A percentile compares a stretch with the other conserved stretches of the same genome.
These are phyloP conservation scores for Trichogramma dendrolimi DNA, from an alignment of 2,888 invertebrate species.

Conservation along the genomic window DNA sequence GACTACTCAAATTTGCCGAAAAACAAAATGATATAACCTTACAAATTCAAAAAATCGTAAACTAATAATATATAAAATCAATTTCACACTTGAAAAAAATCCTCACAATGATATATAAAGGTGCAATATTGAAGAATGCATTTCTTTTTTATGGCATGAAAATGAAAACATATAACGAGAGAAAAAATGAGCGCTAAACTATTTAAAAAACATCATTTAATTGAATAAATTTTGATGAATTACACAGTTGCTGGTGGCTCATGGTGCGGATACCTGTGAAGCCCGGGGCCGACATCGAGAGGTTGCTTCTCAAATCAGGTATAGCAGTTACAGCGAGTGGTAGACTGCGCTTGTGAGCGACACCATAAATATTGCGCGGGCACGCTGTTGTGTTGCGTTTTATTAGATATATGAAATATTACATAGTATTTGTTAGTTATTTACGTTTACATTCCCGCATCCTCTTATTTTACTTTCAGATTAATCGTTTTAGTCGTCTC, in stretches of 20 bases:
- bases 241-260: slow-evolving; percentile 13
- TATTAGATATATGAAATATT: slow-evolving; percentile 44
- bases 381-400: slow-evolving; percentile 52
- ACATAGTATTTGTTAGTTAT: slow-evolving; percentile 39
- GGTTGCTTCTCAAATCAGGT: slow-evolving; percentile 77
- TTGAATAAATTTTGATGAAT: slow-evolving; percentile 15
- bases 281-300: slow-evolving; percentile 53
- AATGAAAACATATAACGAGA: slow-evolving; percentile 13
- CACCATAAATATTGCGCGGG: slow-evolving; percentile 79
- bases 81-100: too few relatives aligned
- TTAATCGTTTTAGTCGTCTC: too few relatives aligned
- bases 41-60: too few relatives aligned
- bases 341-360: slow-evolving; percentile 78
- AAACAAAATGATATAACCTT: too few relatives aligned
- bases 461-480: too few relatives aligned
- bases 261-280: slow-evolving; percentile 54
- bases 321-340: slow-evolving; percentile 76
- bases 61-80: too few relatives aligned
- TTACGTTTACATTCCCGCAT: too few relatives aligned
- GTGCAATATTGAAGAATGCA: too few relatives aligned
- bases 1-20: too few relatives aligned
- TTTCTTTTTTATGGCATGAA: too few relatives aligned
- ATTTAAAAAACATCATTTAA: slow-evolving; percentile 19
- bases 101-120: too few relatives aligned
- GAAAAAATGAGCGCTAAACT: background rate